Base-by-base conservation (phyloP, 2,797 vertebrate species). In the Loriculus beryllinus region DNA sequence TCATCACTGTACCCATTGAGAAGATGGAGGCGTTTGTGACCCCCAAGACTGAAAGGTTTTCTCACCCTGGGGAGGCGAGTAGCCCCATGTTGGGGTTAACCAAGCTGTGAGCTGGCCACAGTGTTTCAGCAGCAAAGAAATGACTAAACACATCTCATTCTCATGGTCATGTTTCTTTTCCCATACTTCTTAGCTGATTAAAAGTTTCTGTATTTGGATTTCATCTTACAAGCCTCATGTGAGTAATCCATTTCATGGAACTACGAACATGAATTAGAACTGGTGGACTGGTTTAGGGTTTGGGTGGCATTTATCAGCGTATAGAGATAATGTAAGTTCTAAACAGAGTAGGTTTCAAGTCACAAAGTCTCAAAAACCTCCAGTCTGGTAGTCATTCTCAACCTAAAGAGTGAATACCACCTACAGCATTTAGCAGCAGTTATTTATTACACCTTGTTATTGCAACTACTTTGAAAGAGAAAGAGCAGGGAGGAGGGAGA, bases 191-290 rank as follows among this genome's bases (percentile, higher is more conserved):
- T 68, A 78, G 10, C 62, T 91, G 56, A 72, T 92, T 76, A 69
- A 40, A 91, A 92, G 62, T 94, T 94, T 89, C 79, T 87, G 5
- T 90, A 67, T 81, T 74, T 68, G 76, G 37, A 39, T 91, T 93
- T 96, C 48, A 45, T 77, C 60, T 94, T 68, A 91, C 23, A 47
- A 82, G 29, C n/a, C 47, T 77, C 17, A 4, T 71, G 64, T 87
- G 82, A 94, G 78, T 90, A 89, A 91, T 75, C 39, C 22, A 29
- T 95, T 93, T 92, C 39, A 86, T 93, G 40, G 76, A 95, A 95
- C 84, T 81, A 59, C 0, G 0, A 83, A 51, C 28, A 12, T 54
- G 40, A 92, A 51, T 86, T 51, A 65, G 71, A 85, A 59, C 3
- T 69, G 69, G 33, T 78, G 25, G 77, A 75, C 33, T 16, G 5